A percentile compares a stretch with the other conserved stretches of the same genome.
Evolutionary conservation across 2,797 vertebrate species (phyloP).

Genomic region (Acrossocheilus fasciatus): DNA sequence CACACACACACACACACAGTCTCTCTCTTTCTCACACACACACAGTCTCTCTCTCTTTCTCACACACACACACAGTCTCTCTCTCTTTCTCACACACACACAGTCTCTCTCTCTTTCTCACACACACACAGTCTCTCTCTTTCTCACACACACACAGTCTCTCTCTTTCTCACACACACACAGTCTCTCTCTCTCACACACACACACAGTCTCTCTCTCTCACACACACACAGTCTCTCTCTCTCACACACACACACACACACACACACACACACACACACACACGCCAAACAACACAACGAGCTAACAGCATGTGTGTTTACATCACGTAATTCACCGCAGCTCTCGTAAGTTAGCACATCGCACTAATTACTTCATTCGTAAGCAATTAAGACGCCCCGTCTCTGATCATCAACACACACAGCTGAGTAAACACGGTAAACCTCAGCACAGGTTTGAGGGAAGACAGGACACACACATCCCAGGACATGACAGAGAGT

Average conservation of each 20-base stretch:
- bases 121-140: too few species aligned
- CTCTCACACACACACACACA: conserved; percentile 26
- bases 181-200: conserved; percentile 29
- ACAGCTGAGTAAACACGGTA: conserved; percentile 78
- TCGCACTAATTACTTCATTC: conserved; percentile 77
- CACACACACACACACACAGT: neutral
- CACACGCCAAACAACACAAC: conserved; percentile 12
- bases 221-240: too few species aligned
- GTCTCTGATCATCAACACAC: conserved; percentile 71
- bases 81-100: too few species aligned
- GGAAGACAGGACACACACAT: neutral
- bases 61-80: too few species aligned
- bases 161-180: too few species aligned
- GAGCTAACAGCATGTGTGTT: conserved; percentile 55
- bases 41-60: too few species aligned
- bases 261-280: conserved; percentile 39
- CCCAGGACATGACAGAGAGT: neutral
- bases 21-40: too few species aligned
- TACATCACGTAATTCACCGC: conserved; percentile 70
- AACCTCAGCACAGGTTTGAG: neutral
- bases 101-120: too few species aligned
- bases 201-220: too few species aligned
- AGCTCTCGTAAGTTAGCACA: conserved; percentile 49
- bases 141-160: too few species aligned
- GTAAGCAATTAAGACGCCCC: conserved; percentile 74